A percentile compares a stretch with the other conserved stretches of the same genome.
Evolutionary conservation across 2,888 invertebrate genomes (phyloP).

Genomic region (Amphipoea oculea): DNA sequence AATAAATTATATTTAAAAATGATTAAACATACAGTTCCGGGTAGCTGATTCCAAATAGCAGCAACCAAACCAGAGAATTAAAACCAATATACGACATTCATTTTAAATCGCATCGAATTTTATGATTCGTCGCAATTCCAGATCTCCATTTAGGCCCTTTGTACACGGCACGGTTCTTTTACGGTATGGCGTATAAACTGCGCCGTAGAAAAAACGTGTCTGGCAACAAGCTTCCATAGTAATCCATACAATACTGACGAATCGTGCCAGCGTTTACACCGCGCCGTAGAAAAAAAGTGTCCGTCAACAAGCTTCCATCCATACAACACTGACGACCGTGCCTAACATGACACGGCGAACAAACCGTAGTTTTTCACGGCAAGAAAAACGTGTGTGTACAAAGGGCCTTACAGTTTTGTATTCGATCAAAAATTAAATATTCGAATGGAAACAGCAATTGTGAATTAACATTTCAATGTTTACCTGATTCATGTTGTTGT

Average conservation of each 20-base stretch:
- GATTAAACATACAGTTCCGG: conserved; percentile 85
- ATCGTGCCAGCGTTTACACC: not conserved
- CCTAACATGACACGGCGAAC: not conserved
- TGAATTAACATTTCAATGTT: conserved; percentile 61
- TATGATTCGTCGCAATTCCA: conserved; percentile 60
- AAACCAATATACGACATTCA: conserved; percentile 74
- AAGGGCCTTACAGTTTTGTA: conserved; percentile 47
- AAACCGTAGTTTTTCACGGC: not conserved
- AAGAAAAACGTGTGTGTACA: not conserved
- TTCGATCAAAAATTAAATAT: conserved; percentile 64
- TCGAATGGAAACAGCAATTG: conserved; percentile 39
- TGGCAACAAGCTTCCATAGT: not conserved
- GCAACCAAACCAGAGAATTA: conserved; percentile 80
- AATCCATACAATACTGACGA: not conserved
- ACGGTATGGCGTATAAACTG: not conserved
- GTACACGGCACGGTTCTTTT: not conserved
- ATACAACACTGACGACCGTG: not conserved
- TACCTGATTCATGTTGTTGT: conserved; percentile 93
- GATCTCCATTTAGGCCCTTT: conserved; percentile 42
- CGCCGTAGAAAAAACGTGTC: not conserved
- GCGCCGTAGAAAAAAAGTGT: not conserved
- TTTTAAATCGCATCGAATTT: conserved; percentile 69
- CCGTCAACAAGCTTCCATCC: not conserved
- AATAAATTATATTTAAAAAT: conserved; percentile 73
- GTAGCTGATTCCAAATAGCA: conserved; percentile 84